Evolutionary conservation across 2,888 invertebrate species (phyloP).

Genomic region (Acanthosepion esculentum): DNA sequence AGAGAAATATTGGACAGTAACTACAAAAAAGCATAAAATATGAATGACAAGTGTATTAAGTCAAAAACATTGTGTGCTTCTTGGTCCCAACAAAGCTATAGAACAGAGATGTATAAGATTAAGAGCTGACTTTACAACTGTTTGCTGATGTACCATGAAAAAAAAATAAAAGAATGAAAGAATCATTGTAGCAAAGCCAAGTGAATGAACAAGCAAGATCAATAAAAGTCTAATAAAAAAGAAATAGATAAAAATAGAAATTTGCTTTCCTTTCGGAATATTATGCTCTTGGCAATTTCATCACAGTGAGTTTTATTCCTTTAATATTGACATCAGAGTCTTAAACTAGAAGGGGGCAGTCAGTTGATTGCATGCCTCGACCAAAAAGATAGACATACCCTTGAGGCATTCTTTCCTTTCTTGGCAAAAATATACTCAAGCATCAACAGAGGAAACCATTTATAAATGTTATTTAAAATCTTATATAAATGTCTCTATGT

Average conservation of each 20-base stretch:
- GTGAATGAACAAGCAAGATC: background rate
- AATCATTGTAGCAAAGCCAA: background rate
- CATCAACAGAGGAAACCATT: background rate
- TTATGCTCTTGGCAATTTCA: slow-evolving; percentile 10
- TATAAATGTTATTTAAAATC: background rate
- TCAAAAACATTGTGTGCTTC: background rate
- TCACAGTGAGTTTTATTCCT: background rate
- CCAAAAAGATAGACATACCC: slow-evolving; percentile 10
- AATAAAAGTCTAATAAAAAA: slow-evolving; percentile 3
- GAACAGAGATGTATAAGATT: background rate
- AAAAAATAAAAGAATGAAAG: background rate
- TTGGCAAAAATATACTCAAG: background rate
- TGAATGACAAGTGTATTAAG: slow-evolving; percentile 4
- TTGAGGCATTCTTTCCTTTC: background rate
- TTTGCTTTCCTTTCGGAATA: background rate
- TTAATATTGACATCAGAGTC: background rate
- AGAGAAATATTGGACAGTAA: background rate
- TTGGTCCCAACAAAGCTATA: background rate
- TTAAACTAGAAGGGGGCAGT: background rate
- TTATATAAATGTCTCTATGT: background rate
- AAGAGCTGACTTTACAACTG: background rate
- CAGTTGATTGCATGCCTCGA: background rate
- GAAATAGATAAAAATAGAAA: background rate
- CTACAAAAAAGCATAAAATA: background rate
- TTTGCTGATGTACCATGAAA: background rate